Evolutionary conservation across 2,113 vertebrate genomes (phyloP).

Genomic region (Connochaetes taurinus): DNA sequence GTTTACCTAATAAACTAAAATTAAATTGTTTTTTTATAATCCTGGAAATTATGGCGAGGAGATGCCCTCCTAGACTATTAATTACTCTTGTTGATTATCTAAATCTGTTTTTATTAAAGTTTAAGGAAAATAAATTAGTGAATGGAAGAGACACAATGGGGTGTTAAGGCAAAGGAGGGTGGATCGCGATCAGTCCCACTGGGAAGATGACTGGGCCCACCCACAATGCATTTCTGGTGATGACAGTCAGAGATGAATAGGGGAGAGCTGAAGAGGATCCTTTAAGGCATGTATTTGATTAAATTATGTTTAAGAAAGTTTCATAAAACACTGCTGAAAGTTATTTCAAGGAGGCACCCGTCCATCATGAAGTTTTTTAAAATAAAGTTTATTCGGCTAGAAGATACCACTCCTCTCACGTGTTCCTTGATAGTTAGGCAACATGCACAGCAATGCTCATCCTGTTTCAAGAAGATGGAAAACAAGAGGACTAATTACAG

Average conservation of each 20-base stretch:
- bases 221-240: background rate
- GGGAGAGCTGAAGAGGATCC: background rate
- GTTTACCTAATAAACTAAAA: constrained; percentile 35
- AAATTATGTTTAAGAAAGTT: background rate
- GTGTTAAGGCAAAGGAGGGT: background rate
- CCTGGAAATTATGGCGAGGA: background rate
- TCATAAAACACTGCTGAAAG: background rate
- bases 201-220: background rate
- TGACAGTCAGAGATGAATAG: background rate
- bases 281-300: background rate
- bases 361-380: background rate
- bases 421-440: background rate
- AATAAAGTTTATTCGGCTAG: background rate
- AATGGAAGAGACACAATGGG: background rate
- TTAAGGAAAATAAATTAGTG: constrained; percentile 23
- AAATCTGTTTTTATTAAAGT: background rate
- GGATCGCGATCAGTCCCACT: background rate
- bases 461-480: constrained; percentile 19
- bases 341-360: background rate
- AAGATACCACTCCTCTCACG: background rate
- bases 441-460: background rate
- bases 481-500: constrained; percentile 51
- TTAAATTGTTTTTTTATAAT: constrained; percentile 6
- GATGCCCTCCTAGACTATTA: background rate
- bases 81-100: constrained; percentile 13